Conservation (phyloP, 2,888 invertebrate species). For the Stenurella melanura region DNA sequence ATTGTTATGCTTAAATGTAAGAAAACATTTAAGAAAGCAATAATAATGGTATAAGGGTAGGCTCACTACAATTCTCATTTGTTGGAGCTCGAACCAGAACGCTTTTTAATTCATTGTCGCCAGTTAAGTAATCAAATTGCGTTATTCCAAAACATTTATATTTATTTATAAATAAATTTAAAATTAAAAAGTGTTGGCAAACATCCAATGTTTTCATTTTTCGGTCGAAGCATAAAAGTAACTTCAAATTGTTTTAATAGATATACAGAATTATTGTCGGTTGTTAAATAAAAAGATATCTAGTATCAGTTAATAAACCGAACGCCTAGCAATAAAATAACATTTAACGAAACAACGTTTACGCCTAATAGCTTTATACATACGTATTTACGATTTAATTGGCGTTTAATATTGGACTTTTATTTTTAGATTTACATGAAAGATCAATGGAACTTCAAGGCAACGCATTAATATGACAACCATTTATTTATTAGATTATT, state of each 20-base stretch:
- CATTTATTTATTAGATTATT: slow-evolving; percentile 9
- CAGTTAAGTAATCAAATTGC: too few species aligned
- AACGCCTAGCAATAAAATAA: slow-evolving; percentile 25
- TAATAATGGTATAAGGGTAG: too few species aligned
- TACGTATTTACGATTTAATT: slow-evolving; percentile 35
- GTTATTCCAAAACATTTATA: too few species aligned
- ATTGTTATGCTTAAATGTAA: too few species aligned
- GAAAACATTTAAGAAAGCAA: too few species aligned
- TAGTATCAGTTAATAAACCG: slow-evolving; percentile 21
- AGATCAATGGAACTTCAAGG: slow-evolving; percentile 38
- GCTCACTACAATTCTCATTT: too few species aligned
- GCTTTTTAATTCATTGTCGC: too few species aligned
- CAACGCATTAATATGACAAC: slow-evolving; percentile 9
- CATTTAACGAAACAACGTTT: slow-evolving; percentile 16
- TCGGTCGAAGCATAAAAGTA: neutral
- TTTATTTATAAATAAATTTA: too few species aligned
- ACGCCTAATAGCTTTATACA: slow-evolving; percentile 23
- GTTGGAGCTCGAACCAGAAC: too few species aligned
- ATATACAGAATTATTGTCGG: neutral
- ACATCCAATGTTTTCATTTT: neutral
- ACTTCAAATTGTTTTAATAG: neutral
- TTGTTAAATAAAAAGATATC: slow-evolving; percentile 16
- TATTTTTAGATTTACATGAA: slow-evolving; percentile 32
- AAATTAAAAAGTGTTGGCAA: too few species aligned
- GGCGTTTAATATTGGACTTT: slow-evolving; percentile 27